A percentile compares a stretch with the other conserved stretches of the same genome.
Evolutionary conservation across 2,888 invertebrate genomes (phyloP).

Genomic region (Hyposoter dolosus): DNA sequence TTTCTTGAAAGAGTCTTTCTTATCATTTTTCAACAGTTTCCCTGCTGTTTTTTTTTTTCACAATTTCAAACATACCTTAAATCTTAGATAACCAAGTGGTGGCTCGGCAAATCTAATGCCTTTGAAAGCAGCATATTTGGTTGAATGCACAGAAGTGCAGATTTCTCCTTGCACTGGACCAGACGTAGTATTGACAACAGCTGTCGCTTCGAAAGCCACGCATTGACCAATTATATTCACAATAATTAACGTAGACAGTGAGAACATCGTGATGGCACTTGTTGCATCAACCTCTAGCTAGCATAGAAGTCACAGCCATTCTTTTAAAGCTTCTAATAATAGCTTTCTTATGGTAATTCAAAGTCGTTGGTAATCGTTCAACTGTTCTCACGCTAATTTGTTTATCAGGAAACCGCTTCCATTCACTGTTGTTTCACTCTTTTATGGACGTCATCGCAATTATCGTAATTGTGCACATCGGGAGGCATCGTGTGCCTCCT

Average conservation of each 20-base stretch:
- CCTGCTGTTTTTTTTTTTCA: not conserved
- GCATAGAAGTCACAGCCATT: not conserved
- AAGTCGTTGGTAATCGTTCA: not conserved
- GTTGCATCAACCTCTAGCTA: not conserved
- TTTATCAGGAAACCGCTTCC: not conserved
- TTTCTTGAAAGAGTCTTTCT: not conserved
- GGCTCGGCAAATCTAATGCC: conserved; percentile 76
- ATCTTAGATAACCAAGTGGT: conserved; percentile 72
- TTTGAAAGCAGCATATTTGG: conserved; percentile 71
- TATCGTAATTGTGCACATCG: not conserved
- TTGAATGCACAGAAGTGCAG: conserved; percentile 61
- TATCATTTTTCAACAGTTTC: not conserved
- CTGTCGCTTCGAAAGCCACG: conserved; percentile 45
- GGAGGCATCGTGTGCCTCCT: not conserved
- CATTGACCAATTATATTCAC: not conserved
- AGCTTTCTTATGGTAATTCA: not conserved
- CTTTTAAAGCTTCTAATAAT: not conserved
- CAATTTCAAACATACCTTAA: conserved; percentile 69
- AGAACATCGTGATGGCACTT: not conserved
- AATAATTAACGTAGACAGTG: not conserved
- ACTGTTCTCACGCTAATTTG: not conserved
- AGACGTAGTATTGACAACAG: conserved; percentile 69
- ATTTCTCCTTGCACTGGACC: conserved; percentile 74
- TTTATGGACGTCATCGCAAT: not conserved
- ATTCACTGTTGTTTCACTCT: not conserved